Evolutionary conservation across 2,888 invertebrate species (phyloP).

Genomic region (Diplazon laetatorius): DNA sequence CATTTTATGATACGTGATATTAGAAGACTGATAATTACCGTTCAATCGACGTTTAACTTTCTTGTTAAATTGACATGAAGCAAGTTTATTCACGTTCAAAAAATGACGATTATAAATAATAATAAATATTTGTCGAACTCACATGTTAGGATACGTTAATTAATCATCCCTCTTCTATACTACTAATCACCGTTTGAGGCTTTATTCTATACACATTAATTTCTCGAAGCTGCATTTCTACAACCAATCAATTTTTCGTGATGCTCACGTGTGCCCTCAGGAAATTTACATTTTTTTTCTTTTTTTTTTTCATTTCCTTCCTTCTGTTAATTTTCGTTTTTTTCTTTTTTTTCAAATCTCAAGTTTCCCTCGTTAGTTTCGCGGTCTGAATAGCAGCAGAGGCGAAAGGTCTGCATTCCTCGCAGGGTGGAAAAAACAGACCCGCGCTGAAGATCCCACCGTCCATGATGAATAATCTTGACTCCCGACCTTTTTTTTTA

Average conservation of each 20-base stretch:
- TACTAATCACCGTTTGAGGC: not conserved
- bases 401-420: constrained; percentile 27
- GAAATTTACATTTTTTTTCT: constrained; percentile 7
- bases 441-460: constrained; percentile 33
- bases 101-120: no score
- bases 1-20: no score
- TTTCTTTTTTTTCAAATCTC: not conserved
- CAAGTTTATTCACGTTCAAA: no score
- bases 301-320: not conserved
- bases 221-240: constrained; percentile 4
- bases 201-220: constrained; percentile 11
- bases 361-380: constrained; percentile 38
- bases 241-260: not conserved
- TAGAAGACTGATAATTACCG: no score
- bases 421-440: constrained; percentile 28
- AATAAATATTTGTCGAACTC: no score
- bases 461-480: constrained; percentile 38
- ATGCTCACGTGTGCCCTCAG: not conserved
- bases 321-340: constrained; percentile 7
- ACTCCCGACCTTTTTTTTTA: constrained; percentile 26
- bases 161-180: not conserved
- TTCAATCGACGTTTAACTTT: no score
- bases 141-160: no score
- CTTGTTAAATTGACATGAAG: no score
- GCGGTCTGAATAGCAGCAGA: constrained; percentile 49